Evolutionary conservation across 2,797 vertebrate genomes (phyloP).

Genomic region (Anabacerthia variegaticeps): DNA sequence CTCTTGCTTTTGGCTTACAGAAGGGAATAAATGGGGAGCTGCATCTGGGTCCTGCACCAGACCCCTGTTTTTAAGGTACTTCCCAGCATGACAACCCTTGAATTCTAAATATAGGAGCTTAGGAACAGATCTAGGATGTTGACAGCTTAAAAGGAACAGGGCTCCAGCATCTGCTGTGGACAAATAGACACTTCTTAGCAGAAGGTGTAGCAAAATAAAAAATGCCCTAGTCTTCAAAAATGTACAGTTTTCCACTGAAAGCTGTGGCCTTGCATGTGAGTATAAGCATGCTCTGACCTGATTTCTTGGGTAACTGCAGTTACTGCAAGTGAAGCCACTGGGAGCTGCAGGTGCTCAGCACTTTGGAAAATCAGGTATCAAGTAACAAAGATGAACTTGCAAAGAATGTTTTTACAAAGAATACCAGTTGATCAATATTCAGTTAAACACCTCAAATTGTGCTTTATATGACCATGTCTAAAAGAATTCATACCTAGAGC

Average conservation of each 20-base stretch:
- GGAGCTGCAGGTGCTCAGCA: conserved; percentile 4
- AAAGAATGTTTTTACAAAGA: neutral
- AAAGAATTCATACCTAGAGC: neutral
- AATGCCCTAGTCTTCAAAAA: neutral
- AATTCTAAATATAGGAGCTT: neutral
- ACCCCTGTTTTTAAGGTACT: neutral
- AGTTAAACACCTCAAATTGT: neutral
- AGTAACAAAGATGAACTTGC: neutral
- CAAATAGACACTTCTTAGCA: neutral
- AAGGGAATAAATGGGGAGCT: neutral
- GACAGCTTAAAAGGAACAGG: neutral
- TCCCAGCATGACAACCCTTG: neutral
- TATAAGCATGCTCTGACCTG: neutral
- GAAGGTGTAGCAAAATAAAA: neutral
- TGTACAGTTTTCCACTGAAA: neutral
- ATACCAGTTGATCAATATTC: neutral
- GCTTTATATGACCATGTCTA: neutral
- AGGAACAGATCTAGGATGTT: neutral
- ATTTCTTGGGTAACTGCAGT: neutral
- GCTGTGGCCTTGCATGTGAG: neutral
- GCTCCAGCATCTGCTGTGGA: neutral
- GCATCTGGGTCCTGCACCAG: neutral
- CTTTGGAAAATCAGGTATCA: neutral
- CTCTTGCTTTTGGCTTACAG: neutral
- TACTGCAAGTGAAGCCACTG: conserved; percentile 1